These are phyloP conservation scores for Rhynchomys soricoides DNA, from an alignment of 2,113 vertebrate genomes.

Conservation along the genomic window DNA sequence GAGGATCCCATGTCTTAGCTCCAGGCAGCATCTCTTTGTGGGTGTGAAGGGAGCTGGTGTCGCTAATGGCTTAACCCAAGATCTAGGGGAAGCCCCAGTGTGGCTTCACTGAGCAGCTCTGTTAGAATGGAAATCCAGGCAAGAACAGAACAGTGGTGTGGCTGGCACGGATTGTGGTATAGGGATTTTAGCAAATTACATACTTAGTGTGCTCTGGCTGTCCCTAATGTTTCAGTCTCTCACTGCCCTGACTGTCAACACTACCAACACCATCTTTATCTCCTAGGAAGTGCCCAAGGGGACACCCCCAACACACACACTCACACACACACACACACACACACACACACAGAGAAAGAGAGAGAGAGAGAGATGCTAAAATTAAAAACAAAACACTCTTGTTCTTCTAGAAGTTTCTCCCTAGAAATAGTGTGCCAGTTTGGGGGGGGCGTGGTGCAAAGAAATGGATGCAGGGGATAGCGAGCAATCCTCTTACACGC, in stretches of 20 bases:
- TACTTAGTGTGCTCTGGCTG: not conserved
- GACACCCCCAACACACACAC: not conserved
- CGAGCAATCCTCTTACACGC: no score
- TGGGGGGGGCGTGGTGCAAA: not conserved
- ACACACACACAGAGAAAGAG: not conserved
- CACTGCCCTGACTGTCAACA: conserved; percentile 41
- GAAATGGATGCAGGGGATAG: not conserved
- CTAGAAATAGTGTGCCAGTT: conserved; percentile 17
- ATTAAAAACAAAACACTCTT: not conserved
- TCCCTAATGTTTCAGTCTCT: not conserved
- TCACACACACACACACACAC: not conserved
- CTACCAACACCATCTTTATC: conserved; percentile 51
- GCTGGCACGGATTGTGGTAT: conserved; percentile 54
- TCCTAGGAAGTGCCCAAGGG: not conserved
- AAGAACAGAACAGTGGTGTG: conserved; percentile 53
- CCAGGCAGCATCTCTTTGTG: not conserved
- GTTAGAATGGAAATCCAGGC: conserved; percentile 7
- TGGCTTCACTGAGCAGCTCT: not conserved
- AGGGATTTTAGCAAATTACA: conserved; percentile 66
- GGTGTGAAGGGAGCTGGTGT: fast-evolving
- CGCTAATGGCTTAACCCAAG: not conserved
- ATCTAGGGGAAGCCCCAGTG: not conserved
- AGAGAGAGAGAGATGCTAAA: no score
- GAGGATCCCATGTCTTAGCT: fast-evolving
- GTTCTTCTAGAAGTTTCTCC: not conserved